Conservation (phyloP, 2,888 invertebrate species). For the Uropetala carovei region DNA sequence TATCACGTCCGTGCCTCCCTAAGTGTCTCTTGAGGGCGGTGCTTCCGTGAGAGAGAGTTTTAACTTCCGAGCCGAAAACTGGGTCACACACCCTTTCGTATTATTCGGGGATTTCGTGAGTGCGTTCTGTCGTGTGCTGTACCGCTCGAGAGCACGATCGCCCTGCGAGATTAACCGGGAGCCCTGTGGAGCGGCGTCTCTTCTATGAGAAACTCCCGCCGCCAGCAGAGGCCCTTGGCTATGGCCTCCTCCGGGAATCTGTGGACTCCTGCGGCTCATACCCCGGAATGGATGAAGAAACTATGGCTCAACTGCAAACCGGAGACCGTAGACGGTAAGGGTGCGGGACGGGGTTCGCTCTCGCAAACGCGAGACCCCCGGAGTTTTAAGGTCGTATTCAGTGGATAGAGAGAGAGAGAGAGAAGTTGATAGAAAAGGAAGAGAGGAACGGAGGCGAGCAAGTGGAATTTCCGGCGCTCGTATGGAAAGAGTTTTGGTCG, state of each 20-base stretch:
- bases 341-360: neutral
- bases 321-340: constrained; percentile 41
- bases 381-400: neutral
- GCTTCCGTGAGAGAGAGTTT: too few relatives aligned
- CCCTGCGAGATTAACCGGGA: too few relatives aligned
- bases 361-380: neutral
- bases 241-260: constrained; percentile 13
- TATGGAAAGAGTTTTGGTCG: neutral
- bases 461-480: constrained; percentile 38
- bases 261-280: neutral
- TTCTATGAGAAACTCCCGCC: constrained; percentile 27
- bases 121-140: neutral
- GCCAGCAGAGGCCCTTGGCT: constrained; percentile 31
- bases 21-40: neutral
- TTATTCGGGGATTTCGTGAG: neutral
- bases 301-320: constrained; percentile 41
- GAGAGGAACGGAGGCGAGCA: neutral
- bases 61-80: too few relatives aligned
- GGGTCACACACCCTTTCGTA: neutral
- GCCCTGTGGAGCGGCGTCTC: neutral
- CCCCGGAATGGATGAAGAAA: constrained; percentile 46
- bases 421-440: neutral
- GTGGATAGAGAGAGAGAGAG: neutral
- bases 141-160: neutral
- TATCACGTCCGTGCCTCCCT: neutral